phyloP scores from a whole-genome alignment of 2,888 invertebrate genomes.

The Lycaena phlaeas region DNA sequence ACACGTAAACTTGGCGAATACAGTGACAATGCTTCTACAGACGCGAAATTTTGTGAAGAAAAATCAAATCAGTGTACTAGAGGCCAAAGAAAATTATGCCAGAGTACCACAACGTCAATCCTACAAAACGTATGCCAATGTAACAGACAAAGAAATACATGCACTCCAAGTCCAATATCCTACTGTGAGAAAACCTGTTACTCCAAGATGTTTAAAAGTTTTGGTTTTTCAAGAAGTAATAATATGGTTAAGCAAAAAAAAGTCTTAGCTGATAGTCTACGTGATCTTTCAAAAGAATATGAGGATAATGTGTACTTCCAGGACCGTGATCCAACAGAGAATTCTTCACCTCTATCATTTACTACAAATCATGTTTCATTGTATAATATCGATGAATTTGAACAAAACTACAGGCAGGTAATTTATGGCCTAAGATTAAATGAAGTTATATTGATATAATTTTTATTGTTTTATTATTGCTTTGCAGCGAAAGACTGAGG shows the following conservation, averaged over 20 bases:
- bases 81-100: slow-evolving; percentile 21
- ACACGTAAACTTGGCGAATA: slow-evolving; percentile 26
- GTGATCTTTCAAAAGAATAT: background rate
- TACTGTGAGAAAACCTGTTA: slow-evolving; percentile 25
- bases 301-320: background rate
- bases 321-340: background rate
- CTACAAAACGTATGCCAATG: slow-evolving; percentile 28
- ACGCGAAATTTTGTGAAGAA: slow-evolving; percentile 15
- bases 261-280: background rate
- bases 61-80: slow-evolving; percentile 29
- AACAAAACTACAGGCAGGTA: slow-evolving; percentile 29
- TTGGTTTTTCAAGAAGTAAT: background rate
- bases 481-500: slow-evolving; percentile 35
- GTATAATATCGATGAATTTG: background rate
- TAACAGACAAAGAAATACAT: slow-evolving; percentile 24
- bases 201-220: slow-evolving; percentile 8
- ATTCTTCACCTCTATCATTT: background rate
- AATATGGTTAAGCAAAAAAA: background rate
- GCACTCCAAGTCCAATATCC: slow-evolving; percentile 19
- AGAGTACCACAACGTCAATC: slow-evolving; percentile 11
- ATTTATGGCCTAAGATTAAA: slow-evolving; percentile 14
- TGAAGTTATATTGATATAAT: background rate
- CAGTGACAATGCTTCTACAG: background rate
- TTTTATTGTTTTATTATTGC: slow-evolving; percentile 23
- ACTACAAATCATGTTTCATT: background rate